These are phyloP conservation scores for Eupristina koningsbergeri DNA, from an alignment of 1,140 invertebrate species.

Conservation along the genomic window DNA sequence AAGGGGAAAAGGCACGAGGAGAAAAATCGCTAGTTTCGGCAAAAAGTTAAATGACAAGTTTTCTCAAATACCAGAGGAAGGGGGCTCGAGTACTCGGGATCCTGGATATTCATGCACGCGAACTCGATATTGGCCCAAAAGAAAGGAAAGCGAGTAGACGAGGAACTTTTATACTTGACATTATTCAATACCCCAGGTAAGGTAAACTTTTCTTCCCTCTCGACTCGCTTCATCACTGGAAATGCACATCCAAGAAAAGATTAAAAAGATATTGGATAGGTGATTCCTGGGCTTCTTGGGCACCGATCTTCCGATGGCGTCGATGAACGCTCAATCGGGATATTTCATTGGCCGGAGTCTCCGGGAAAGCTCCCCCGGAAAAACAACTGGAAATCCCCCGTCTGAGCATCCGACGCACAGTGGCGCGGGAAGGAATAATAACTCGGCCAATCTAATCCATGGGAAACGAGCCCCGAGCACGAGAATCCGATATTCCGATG, in stretches of 20 bases:
- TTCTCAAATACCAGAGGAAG: conserved; percentile 1
- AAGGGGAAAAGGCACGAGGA: background rate
- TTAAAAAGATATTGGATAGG: conserved; percentile 41
- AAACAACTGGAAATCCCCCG: conserved; percentile 11
- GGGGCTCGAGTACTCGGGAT: background rate
- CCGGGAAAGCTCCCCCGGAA: background rate
- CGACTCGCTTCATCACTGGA: conserved; percentile 20
- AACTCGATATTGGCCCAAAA: background rate
- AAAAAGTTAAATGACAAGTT: conserved; percentile 48
- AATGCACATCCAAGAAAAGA: conserved; percentile 33
- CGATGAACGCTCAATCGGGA: conserved; percentile 50
- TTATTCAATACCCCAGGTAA: conserved; percentile 43
- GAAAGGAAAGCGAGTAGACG: background rate
- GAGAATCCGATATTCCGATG: conserved; percentile 40
- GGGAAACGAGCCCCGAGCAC: conserved; percentile 4
- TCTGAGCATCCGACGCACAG: background rate
- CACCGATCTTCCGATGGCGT: too few species aligned
- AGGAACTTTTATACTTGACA: conserved; percentile 42
- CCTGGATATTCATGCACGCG: conserved; percentile 32
- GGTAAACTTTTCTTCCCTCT: conserved; percentile 33
- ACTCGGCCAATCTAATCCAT: conserved; percentile 33
- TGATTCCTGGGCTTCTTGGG: background rate
- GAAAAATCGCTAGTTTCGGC: conserved; percentile 6
- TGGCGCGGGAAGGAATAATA: conserved; percentile 11
- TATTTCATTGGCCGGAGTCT: background rate